phyloP scores from a whole-genome alignment of 1,140 invertebrate genomes.

The Oryctes rhinoceros region DNA sequence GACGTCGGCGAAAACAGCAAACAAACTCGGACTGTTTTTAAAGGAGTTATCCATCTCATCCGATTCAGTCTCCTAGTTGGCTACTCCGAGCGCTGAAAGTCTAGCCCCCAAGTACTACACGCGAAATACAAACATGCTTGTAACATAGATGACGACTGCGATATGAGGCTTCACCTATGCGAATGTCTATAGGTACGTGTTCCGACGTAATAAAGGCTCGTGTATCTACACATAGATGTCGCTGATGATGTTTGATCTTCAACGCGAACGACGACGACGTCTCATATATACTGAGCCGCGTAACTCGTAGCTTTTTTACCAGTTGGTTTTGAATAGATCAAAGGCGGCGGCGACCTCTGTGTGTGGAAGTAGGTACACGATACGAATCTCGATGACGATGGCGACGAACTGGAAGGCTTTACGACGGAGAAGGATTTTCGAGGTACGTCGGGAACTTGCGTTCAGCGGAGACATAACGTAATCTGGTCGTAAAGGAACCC shows the following conservation, averaged over 20 bases:
- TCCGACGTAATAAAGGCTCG: not conserved
- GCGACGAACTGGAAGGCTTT: slow-evolving; percentile 33
- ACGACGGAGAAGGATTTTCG: slow-evolving; percentile 5
- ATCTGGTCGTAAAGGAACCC: slow-evolving; percentile 4
- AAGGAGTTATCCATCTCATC: not conserved
- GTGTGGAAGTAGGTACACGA: slow-evolving; percentile 8
- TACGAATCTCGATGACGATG: slow-evolving; percentile 1
- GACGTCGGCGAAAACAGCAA: slow-evolving; percentile 2
- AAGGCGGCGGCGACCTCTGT: not conserved
- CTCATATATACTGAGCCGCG: no score
- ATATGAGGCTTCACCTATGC: no score
- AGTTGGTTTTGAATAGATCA: slow-evolving; percentile 31
- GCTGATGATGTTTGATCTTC: slow-evolving; percentile 1
- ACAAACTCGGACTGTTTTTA: not conserved
- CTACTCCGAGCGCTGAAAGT: no score
- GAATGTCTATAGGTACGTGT: not conserved
- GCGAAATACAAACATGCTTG: no score
- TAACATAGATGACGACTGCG: no score
- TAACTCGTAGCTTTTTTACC: not conserved
- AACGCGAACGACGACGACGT: not conserved
- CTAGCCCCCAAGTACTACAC: no score
- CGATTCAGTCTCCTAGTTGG: not conserved
- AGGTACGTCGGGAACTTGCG: not conserved
- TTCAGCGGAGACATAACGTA: slow-evolving; percentile 3
- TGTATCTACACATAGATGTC: not conserved